Base-by-base conservation (phyloP, 2,113 vertebrate species). In the Misgurnus mizolepis region DNA sequence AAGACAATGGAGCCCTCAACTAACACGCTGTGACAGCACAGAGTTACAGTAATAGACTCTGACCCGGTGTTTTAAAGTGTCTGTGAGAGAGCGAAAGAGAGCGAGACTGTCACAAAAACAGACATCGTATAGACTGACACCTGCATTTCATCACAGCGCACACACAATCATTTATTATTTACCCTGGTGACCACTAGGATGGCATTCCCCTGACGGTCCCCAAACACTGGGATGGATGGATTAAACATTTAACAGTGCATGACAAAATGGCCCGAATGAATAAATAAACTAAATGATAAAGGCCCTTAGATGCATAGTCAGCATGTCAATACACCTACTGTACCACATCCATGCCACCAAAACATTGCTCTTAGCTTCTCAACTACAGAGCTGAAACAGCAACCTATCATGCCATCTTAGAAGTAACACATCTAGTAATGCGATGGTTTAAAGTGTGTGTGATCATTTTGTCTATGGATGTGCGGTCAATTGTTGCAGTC, bases 201-300 rank as follows among this genome's bases (percentile, higher is more conserved):
- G 89, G 88, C 86, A 80, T 64, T 90, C 91, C 87, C 89, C 81
- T 77, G 91, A 87, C 86, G 89, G 89, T 88, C 84, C 82, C 69
- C 56, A 90, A 88, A 87, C 87, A 80, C 89, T 86, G 84, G 83
- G 70, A 88, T 88, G 87, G 86, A 82, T 11, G 83, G 81, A 93
- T 94, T 85, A 94, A 94, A 93, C 89, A 93, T 94, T 93, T 90
- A 94, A 89, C 88, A 91, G 90, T 85, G 86, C 86, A 90, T 89
- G 92, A 92, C 92, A 92, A 93, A 93, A 92, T 91, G 90, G 90
- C 88, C 87, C 89, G 40, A 78, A 89, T 90, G 89, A 86, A 86
- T 87, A 87, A 92, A 92, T 91, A 92, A 93, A 91, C 86, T 89
- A 80, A 85, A 53, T 53, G 50, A 53, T 53, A 89, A 88, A 86